Evolutionary conservation across 2,888 invertebrate species (phyloP).

Genomic region (Choreutis nemorana): DNA sequence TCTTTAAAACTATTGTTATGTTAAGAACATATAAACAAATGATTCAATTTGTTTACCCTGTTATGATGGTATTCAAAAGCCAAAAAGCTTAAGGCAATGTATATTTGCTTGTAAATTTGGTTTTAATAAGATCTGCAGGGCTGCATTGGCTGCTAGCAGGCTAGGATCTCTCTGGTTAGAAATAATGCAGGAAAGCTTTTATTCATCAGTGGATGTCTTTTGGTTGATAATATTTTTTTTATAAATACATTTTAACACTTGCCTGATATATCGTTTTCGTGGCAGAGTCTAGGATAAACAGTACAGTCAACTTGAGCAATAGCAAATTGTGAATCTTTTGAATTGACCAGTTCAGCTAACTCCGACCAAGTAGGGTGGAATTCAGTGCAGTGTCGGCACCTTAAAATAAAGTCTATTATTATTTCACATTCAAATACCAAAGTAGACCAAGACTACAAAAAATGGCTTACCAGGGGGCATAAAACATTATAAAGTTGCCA

Average conservation of each 20-base stretch:
- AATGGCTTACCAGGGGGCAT: conserved; percentile 76
- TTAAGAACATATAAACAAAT: no score
- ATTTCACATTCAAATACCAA: no score
- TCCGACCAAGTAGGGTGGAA: conserved; percentile 80
- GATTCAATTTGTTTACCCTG: no score
- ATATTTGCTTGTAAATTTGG: background rate
- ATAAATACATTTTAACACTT: no score
- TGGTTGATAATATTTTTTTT: background rate
- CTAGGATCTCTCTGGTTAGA: no score
- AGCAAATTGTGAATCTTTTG: conserved; percentile 69
- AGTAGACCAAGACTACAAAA: background rate
- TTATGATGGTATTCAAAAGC: background rate
- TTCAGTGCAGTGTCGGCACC: conserved; percentile 88
- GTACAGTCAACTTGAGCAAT: conserved; percentile 87
- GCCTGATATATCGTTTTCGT: conserved; percentile 79
- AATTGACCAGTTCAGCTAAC: conserved; percentile 73
- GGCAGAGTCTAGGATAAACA: conserved; percentile 71
- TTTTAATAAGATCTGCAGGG: background rate
- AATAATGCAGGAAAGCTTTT: no score
- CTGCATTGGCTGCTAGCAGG: background rate
- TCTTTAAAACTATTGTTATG: no score
- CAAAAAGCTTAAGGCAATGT: background rate
- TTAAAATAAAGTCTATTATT: no score
- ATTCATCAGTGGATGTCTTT: background rate
- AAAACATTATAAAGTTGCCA: conserved; percentile 81